Percentiles rank a stretch among this genome's conserved stretches.
These are phyloP conservation scores for Setipinna tenuifilis DNA, from an alignment of 2,797 vertebrate species.

Conservation along the genomic window DNA sequence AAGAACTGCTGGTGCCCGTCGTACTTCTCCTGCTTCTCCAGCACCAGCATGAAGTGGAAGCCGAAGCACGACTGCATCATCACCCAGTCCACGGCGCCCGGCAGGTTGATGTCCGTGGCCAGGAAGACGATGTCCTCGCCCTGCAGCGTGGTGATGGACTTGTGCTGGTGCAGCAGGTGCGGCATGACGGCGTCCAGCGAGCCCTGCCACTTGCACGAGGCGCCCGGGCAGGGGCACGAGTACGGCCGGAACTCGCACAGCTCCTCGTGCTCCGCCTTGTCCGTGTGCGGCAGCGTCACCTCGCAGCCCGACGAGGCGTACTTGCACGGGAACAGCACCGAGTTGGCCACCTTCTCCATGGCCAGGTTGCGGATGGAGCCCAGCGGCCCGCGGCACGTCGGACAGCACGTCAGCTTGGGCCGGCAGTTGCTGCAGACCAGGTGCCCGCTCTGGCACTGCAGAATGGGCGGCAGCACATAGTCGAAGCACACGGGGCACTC, in stretches of 20 bases:
- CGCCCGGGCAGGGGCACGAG: conserved; percentile 94
- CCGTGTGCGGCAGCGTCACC: conserved; percentile 91
- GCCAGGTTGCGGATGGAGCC: conserved; percentile 98
- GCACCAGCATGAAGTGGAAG: conserved; percentile 86
- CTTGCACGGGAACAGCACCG: conserved; percentile 97
- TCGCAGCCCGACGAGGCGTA: conserved; percentile 96
- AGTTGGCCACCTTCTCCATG: conserved; percentile 99
- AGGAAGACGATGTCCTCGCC: conserved; percentile 98
- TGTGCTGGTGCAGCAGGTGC: conserved; percentile 97
- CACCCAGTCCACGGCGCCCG: conserved; percentile 97
- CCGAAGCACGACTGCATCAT: conserved; percentile 99
- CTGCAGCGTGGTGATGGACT: conserved; percentile 96
- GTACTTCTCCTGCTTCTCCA: conserved; percentile 64
- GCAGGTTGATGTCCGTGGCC: conserved; percentile 97
- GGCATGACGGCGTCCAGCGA: conserved; percentile 97
- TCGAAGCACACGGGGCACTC: conserved; percentile 99
- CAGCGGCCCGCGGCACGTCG: conserved; percentile 94
- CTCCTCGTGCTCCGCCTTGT: conserved; percentile 95
- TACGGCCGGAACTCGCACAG: conserved; percentile 98
- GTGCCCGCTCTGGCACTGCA: conserved; percentile 98
- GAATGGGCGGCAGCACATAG: conserved; percentile 98
- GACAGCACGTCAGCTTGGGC: conserved; percentile 98
- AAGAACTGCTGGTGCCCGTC: conserved; percentile 85
- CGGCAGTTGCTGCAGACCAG: conserved; percentile 99
- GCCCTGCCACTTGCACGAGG: conserved; percentile 98